These are phyloP conservation scores for Agapornis roseicollis DNA, from an alignment of 2,113 vertebrate species.

Conservation along the genomic window DNA sequence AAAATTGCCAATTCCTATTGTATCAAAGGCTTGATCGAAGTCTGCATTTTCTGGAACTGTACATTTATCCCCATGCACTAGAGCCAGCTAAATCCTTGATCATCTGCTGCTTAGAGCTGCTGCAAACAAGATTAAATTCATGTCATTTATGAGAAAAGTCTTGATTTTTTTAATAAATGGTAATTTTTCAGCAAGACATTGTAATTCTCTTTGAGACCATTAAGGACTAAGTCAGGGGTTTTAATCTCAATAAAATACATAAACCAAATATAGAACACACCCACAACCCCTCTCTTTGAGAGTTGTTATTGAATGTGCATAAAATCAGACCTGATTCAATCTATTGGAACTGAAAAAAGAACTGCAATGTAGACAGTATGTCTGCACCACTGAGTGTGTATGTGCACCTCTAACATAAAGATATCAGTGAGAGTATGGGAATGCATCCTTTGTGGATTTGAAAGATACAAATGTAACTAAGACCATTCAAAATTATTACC, in stretches of 20 bases:
- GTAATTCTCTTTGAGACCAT: slow-evolving; percentile 44
- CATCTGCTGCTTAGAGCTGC: background rate
- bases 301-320: background rate
- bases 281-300: background rate
- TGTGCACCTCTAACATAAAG: background rate
- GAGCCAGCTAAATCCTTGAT: slow-evolving; percentile 1
- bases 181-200: slow-evolving; percentile 42
- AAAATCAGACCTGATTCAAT: background rate
- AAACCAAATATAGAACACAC: background rate
- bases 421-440: background rate
- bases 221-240: slow-evolving; percentile 8
- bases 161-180: slow-evolving; percentile 39
- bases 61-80: background rate
- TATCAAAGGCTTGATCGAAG: background rate
- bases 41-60: background rate
- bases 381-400: background rate
- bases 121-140: slow-evolving; percentile 12
- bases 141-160: background rate
- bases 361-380: background rate
- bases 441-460: background rate
- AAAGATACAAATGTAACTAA: background rate
- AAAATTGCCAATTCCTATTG: background rate
- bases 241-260: slow-evolving; percentile 19
- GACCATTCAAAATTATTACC: background rate
- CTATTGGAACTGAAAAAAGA: background rate